Percentiles rank a stretch among this genome's conserved stretches.
Conservation (phyloP, 2,797 vertebrate species). For the Staurois parvus region DNA sequence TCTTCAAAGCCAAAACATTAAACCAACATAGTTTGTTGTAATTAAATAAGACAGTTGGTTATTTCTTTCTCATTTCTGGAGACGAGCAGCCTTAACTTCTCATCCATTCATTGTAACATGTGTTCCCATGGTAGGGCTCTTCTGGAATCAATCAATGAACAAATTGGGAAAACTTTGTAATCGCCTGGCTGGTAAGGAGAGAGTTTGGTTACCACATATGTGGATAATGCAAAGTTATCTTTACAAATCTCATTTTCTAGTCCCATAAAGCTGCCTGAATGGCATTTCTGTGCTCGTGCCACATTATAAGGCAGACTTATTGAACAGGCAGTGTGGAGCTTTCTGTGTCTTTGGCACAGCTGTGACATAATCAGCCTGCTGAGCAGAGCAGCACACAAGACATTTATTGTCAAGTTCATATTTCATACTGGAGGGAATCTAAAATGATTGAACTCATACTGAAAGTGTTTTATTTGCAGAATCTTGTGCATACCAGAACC, state of each 20-base stretch:
- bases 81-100: constrained; percentile 30
- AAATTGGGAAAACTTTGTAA: constrained; percentile 32
- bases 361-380: constrained; percentile 71
- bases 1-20: constrained; percentile 29
- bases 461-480: constrained; percentile 78
- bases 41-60: neutral
- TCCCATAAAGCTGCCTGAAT: constrained; percentile 40
- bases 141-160: constrained; percentile 14
- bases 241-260: constrained; percentile 38
- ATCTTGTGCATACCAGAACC: constrained; percentile 74
- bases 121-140: constrained; percentile 1
- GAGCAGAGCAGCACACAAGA: constrained; percentile 66
- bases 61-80: neutral
- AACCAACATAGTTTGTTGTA: constrained; percentile 22
- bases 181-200: neutral
- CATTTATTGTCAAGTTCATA: constrained; percentile 79
- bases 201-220: constrained; percentile 34
- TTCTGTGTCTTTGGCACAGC: constrained; percentile 68
- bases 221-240: constrained; percentile 48
- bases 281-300: constrained; percentile 58
- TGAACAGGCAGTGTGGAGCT: constrained; percentile 70
- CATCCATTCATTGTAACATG: constrained; percentile 42
- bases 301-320: constrained; percentile 66
- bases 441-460: constrained; percentile 77
- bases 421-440: constrained; percentile 78